Evolutionary conservation across 2,797 vertebrate genomes (phyloP).

Genomic region (Cirrhinus mrigala): DNA sequence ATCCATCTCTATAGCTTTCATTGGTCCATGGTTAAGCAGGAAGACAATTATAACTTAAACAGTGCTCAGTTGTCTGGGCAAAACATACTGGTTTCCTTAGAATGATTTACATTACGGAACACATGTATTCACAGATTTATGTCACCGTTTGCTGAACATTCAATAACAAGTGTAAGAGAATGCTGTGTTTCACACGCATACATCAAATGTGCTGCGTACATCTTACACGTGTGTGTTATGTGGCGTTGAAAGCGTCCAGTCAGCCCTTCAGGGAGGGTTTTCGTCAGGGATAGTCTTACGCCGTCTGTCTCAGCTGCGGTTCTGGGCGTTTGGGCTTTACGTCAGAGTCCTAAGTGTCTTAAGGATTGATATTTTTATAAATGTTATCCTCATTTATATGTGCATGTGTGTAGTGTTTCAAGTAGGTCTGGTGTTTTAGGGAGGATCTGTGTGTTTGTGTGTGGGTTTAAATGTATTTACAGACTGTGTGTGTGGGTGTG

Average conservation of each 20-base stretch:
- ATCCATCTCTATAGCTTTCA: neutral
- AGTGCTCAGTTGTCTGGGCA: constrained; percentile 19
- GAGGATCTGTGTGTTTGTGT: neutral
- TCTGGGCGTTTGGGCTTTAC: constrained; percentile 26
- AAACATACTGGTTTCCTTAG: constrained; percentile 14
- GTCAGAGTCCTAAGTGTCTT: constrained; percentile 9
- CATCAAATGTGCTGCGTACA: constrained; percentile 25
- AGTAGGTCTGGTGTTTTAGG: constrained; percentile 27
- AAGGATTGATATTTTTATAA: constrained; percentile 15
- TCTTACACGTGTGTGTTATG: neutral
- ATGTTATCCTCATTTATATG: constrained; percentile 13
- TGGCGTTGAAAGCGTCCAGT: constrained; percentile 11
- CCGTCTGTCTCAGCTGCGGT: constrained; percentile 29
- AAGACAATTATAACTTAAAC: constrained; percentile 18
- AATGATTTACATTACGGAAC: constrained; percentile 22
- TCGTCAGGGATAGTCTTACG: constrained; percentile 16
- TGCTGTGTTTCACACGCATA: constrained; percentile 31
- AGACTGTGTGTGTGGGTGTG: constrained; percentile 14
- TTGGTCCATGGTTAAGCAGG: neutral
- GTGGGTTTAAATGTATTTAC: constrained; percentile 33
- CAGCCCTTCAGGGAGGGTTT: constrained; percentile 19
- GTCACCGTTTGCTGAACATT: constrained; percentile 35
- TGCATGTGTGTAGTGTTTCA: neutral
- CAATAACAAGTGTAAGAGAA: constrained; percentile 30
- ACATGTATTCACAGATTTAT: constrained; percentile 36